Base-by-base conservation (phyloP, 2,888 invertebrate genomes). In the Hipparchia semele region DNA sequence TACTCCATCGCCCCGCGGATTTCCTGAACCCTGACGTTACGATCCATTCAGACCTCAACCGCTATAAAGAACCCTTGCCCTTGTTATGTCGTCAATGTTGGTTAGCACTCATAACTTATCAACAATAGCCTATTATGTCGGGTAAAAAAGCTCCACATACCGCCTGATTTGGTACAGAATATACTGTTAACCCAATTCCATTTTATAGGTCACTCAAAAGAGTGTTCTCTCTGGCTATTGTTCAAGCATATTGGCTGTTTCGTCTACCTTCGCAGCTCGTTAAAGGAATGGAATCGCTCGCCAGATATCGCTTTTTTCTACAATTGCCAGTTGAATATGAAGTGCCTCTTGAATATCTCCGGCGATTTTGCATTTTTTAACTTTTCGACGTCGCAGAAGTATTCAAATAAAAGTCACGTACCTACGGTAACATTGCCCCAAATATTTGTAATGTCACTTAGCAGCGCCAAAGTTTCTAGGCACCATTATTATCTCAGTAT, bases 101-200 rank as follows among this genome's bases (percentile, higher is more conserved):
- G 86, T 86, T 83, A 86, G 83, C 79, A 79, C 82, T 80, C 84
- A 87, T 88, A 88, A 87, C 82, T 88, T 87, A 87, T 85, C 84
- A 84, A 82, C 84, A 87, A 89, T 87, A 80, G 86, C 81, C 86
- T 85, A 85, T 89, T 87, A 87, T 81, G 79, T 75, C 76, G 75
- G 79, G 79, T 80, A 82, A 83, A 81, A 81, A 81, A 81, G 79
- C 78, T 77, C 80, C 80, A 80, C 81, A 80, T 80, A 79, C 77
- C 75, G 71, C 75, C 80, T 80, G 80, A 82, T 77, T 81, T 77
- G 80, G 79, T 81, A 82, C 75, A 84, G 82, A 86, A 84, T 83
- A 82, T 82, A 82, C 82, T 80, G 86, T 88, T 89, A 89, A 90
- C 90, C 88, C 83, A 85, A 86, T 87, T 84, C 72, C 75, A 71